Base-by-base conservation (phyloP, 2,797 vertebrate genomes). In the Gymnopithys bicolor region DNA sequence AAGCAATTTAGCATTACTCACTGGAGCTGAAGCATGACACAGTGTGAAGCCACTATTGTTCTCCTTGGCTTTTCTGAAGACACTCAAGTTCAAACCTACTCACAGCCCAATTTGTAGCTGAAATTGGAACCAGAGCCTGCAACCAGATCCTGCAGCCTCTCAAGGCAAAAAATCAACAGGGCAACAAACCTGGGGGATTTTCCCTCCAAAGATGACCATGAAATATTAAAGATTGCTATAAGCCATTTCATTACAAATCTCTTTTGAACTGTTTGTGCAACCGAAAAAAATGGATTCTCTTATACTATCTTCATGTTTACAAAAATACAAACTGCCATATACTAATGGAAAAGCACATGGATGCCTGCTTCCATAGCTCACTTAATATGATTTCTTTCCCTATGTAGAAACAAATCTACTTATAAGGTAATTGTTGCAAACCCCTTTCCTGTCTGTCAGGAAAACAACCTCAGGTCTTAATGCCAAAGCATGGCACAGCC, bases 1-100 rank as follows among this genome's bases (percentile, higher is more conserved):
- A 84, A 91, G 80, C 70, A 84, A 88, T 93, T 96, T 86, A 88
- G 87, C 77, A 74, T 94, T 94, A 92, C 73, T 96, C 85, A 91
- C 52, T 86, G 89, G 91, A 96, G 92, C 53, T 69, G 51, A 89
- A 89, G 58, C 70, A 86, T 51, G 74, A 28, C 70, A 85, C 81
- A 76, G 45, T 55, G 64, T 56, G 75, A 94, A 91, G 69, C 46
- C 43, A 37, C 68, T 94, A 27, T 85, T 87, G 78, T 63, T 90
- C 95, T 93, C 74, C 56, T 74, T 45, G n/a, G 45, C 64, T 96
- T 74, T 85, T 64, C 89, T 84, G 45, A 76, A 78, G 68, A 93
- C 19, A 33, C 28, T 83, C 15, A 67, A 94, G 79, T 70, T 92
- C 73, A 64, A 80, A 60, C 30, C 68, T 87, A 70, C 68, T 73